phyloP scores from a whole-genome alignment of 2,113 vertebrate species.

The Marmota monax region DNA sequence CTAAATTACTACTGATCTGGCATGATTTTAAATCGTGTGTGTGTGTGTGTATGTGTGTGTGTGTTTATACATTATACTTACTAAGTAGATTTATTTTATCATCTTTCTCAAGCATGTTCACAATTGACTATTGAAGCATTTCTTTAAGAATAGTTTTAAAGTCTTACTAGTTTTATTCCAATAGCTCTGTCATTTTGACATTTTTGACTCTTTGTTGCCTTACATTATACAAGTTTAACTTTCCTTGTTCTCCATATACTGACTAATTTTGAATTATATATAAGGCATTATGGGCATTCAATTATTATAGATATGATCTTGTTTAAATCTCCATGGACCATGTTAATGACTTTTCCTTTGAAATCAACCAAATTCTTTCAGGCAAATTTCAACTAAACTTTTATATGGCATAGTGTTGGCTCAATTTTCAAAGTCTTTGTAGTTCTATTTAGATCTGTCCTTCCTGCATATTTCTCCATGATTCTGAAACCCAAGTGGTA shows the following conservation, averaged over 20 bases:
- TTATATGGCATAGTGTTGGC: fast-evolving
- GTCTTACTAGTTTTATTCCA: background rate
- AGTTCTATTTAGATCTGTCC: background rate
- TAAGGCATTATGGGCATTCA: background rate
- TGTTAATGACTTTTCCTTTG: background rate
- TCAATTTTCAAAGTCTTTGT: background rate
- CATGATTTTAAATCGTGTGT: background rate
- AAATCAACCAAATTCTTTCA: background rate
- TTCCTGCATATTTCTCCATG: background rate
- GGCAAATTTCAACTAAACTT: background rate
- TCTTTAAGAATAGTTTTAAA: background rate
- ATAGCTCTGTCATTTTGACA: background rate
- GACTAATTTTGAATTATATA: background rate
- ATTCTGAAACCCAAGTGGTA: background rate
- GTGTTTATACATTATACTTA: background rate
- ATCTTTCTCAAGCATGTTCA: background rate
- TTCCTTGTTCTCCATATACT: background rate
- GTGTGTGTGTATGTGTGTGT: too few relatives aligned
- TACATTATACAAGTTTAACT: background rate
- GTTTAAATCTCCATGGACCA: background rate
- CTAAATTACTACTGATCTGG: background rate
- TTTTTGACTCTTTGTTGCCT: background rate
- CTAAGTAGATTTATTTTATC: background rate
- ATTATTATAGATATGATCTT: background rate
- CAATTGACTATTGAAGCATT: background rate